Evolutionary conservation across 2,113 vertebrate genomes (phyloP).

Genomic region (Perca schrenkii): DNA sequence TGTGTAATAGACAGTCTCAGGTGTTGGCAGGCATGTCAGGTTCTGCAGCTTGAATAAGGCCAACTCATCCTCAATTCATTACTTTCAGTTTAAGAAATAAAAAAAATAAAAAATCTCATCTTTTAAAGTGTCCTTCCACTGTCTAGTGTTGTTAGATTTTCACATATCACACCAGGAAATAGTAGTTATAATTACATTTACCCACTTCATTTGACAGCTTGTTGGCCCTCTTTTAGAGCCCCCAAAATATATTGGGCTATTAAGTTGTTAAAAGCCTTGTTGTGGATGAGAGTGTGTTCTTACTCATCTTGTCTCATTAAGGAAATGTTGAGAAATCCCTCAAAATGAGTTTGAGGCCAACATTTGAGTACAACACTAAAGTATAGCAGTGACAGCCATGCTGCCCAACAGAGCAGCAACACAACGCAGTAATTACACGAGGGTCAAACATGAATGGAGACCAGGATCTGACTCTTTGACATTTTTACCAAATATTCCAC

Average conservation of each 20-base stretch:
- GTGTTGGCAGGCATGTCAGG: slow-evolving; percentile 2
- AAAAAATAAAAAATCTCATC: background rate
- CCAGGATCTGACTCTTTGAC: no score
- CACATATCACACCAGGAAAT: slow-evolving; percentile 11
- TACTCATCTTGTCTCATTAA: slow-evolving; percentile 12
- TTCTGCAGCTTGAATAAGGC: slow-evolving; percentile 4
- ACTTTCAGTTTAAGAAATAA: background rate
- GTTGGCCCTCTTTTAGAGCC: background rate
- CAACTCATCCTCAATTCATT: background rate
- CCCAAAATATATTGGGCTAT: slow-evolving; percentile 1
- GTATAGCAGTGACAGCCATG: background rate
- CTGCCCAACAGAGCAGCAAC: background rate
- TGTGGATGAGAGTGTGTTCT: slow-evolving; percentile 5
- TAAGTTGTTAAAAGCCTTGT: slow-evolving; percentile 8
- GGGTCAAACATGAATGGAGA: background rate
- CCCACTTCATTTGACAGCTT: slow-evolving; percentile 8
- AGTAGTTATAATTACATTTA: slow-evolving; percentile 17
- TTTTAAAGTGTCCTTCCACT: slow-evolving; percentile 6
- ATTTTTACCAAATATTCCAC: background rate
- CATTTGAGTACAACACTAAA: background rate
- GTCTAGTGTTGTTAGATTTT: background rate
- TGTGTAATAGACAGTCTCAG: background rate
- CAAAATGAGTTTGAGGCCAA: background rate
- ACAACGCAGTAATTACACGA: background rate
- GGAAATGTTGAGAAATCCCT: background rate